Conservation (phyloP, 1,140 invertebrate species). For the Tribolium castaneum region DNA sequence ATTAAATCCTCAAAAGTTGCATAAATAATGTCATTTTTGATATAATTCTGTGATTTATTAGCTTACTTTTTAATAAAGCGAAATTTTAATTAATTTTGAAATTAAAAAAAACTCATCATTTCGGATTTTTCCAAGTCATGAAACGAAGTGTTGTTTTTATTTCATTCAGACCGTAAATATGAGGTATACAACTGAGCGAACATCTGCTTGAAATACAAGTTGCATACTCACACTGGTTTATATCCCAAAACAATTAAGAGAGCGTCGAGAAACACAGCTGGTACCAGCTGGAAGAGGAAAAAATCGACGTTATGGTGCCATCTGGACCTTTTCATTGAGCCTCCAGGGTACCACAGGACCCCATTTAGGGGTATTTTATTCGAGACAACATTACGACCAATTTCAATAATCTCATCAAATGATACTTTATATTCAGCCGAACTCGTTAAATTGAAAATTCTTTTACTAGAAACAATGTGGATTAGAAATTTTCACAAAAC, state of each 20-base stretch:
- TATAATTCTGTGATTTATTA: no score
- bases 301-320: slow-evolving; percentile 82
- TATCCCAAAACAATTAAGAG: slow-evolving; percentile 80
- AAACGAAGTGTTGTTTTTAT: no score
- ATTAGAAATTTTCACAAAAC: no score
- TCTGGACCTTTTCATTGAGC: slow-evolving; percentile 86
- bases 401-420: slow-evolving; percentile 84
- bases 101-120: no score
- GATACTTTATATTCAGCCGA: slow-evolving; percentile 85
- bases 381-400: slow-evolving; percentile 82
- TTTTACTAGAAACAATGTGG: no score
- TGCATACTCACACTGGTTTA: slow-evolving; percentile 80
- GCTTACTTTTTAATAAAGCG: no score
- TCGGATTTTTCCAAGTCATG: no score
- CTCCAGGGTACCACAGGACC: slow-evolving; percentile 89
- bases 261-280: slow-evolving; percentile 83
- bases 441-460: slow-evolving; percentile 76
- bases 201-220: neutral
- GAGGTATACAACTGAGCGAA: no score
- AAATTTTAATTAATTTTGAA: no score
- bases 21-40: no score
- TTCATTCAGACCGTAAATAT: no score
- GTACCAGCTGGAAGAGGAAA: slow-evolving; percentile 85
- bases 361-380: slow-evolving; percentile 80
- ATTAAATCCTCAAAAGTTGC: no score